A percentile compares a stretch with the other conserved stretches of the same genome.
phyloP scores from a whole-genome alignment of 2,888 invertebrate genomes.

The Himalopsyche anomala region DNA sequence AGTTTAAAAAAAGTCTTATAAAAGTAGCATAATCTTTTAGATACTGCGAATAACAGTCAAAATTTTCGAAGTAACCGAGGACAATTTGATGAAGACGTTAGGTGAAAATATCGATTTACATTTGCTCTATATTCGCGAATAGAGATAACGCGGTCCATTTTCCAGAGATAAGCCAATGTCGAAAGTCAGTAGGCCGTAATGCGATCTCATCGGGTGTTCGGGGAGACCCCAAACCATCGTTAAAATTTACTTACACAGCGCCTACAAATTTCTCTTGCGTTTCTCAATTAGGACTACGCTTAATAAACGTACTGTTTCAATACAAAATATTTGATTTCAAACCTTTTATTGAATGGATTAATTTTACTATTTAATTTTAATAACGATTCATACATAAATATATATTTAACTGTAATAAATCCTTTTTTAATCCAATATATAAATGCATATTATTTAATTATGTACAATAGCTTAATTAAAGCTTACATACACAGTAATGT shows the following conservation, averaged over 20 bases:
- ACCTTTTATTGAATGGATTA: no score
- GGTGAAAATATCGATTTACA: conserved; percentile 32
- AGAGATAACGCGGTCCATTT: conserved; percentile 39
- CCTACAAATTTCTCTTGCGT: no score
- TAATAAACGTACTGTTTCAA: no score
- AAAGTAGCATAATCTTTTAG: neutral
- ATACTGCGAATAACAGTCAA: neutral
- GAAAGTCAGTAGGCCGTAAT: conserved; percentile 42
- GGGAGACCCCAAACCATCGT: conserved; percentile 11
- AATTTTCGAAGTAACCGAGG: neutral
- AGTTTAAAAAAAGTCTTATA: neutral
- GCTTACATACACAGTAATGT: no score
- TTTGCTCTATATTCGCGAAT: conserved; percentile 22
- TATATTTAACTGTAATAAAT: no score
- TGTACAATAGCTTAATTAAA: no score
- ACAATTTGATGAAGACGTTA: conserved; percentile 6
- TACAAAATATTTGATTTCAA: no score
- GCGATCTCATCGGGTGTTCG: neutral
- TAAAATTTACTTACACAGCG: neutral
- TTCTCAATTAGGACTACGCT: no score
- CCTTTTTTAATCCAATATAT: no score
- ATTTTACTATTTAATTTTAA: no score
- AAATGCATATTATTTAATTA: no score
- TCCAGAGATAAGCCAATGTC: conserved; percentile 32
- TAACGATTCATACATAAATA: no score